Evolutionary conservation across 2,888 invertebrate species (phyloP).

Genomic region (Drosophila anomelani): DNA sequence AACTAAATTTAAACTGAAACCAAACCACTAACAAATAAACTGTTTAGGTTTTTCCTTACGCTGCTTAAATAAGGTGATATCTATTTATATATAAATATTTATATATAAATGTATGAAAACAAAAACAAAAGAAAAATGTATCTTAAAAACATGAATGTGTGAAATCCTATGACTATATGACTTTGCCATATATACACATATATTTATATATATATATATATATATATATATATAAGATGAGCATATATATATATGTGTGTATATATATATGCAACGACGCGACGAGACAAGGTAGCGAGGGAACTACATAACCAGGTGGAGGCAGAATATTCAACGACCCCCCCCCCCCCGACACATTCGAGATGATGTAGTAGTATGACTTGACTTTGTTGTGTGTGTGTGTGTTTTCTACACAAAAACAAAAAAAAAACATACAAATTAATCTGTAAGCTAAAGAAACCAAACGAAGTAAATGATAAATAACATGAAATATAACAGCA

Average conservation of each 20-base stretch:
- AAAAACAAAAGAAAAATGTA: conserved; percentile 49
- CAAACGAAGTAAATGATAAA: conserved; percentile 28
- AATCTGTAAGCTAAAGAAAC: conserved; percentile 63
- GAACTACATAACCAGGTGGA: conserved; percentile 9
- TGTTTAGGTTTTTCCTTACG: conserved; percentile 75
- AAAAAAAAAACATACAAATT: conserved; percentile 61
- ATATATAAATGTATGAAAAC: conserved; percentile 42
- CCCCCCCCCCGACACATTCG: conserved; percentile 18
- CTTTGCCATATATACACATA: conserved; percentile 69
- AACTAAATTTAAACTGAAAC: conserved; percentile 25
- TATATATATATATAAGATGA: neutral
- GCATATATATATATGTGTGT: conserved; percentile 51
- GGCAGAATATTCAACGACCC: conserved; percentile 15
- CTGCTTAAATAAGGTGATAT: conserved; percentile 78
- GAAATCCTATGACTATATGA: conserved; percentile 76
- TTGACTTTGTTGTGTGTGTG: conserved; percentile 24
- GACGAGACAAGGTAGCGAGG: neutral
- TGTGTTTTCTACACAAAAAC: conserved; percentile 13
- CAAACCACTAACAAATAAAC: conserved; percentile 47
- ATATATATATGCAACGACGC: conserved; percentile 13
- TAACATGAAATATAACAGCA: conserved; percentile 23
- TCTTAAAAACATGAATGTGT: conserved; percentile 68
- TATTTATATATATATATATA: neutral
- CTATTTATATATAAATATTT: conserved; percentile 62
- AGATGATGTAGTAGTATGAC: conserved; percentile 7